Conservation (phyloP, 2,888 invertebrate species). For the Junonia oenone region DNA sequence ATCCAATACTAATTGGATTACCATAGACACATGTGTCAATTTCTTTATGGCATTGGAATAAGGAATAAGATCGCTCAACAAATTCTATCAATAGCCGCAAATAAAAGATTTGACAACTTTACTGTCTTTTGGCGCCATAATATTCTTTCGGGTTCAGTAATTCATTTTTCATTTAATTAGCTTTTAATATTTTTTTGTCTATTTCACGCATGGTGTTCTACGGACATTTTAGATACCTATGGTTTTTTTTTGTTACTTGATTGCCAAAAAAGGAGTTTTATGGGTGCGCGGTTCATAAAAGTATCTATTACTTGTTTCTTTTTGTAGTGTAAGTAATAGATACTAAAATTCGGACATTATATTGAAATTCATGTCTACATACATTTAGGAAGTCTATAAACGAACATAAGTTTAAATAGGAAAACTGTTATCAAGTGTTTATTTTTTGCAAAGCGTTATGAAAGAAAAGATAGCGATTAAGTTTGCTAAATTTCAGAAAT, state of each 20-base stretch:
- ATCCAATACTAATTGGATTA: slow-evolving; percentile 3
- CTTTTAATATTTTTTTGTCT: slow-evolving; percentile 21
- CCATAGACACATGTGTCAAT: slow-evolving; percentile 5
- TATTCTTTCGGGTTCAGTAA: slow-evolving; percentile 19
- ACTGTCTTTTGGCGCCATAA: slow-evolving; percentile 57
- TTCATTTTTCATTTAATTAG: slow-evolving; percentile 26
- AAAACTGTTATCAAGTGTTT: no score
- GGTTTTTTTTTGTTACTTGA: background rate
- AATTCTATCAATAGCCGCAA: slow-evolving; percentile 29
- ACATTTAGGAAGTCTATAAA: no score
- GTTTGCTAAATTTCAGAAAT: no score
- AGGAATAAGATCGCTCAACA: slow-evolving; percentile 11
- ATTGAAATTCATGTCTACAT: no score
- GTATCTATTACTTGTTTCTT: background rate
- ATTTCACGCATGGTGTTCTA: slow-evolving; percentile 6
- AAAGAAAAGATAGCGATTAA: no score
- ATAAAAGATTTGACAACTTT: slow-evolving; percentile 27
- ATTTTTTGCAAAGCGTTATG: no score
- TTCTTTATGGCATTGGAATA: slow-evolving; percentile 10
- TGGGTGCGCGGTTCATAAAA: background rate
- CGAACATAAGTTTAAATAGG: no score
- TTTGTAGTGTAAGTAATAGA: no score
- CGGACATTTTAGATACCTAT: background rate
- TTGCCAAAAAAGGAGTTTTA: background rate
- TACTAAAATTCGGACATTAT: no score